Conservation (phyloP, 2,113 vertebrate species). For the Pipra filicauda region DNA sequence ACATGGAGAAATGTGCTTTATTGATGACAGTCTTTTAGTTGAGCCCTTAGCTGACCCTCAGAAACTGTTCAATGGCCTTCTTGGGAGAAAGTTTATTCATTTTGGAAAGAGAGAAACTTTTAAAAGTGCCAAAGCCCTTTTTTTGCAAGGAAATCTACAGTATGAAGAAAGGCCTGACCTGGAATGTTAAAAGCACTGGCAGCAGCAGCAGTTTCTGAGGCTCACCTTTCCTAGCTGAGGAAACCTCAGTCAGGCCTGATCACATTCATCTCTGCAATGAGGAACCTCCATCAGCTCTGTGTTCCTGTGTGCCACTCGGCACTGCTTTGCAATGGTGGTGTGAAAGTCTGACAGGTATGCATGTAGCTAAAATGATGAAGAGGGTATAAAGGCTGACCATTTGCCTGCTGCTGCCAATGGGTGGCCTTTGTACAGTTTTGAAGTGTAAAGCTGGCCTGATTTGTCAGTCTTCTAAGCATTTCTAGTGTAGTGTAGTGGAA, state of each 20-base stretch:
- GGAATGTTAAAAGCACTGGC: not conserved
- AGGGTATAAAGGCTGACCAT: not conserved
- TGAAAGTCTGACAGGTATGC: not conserved
- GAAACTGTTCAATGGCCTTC: not conserved
- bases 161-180: not conserved
- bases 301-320: rapidly evolving
- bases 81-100: not conserved
- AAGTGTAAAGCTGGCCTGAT: not conserved
- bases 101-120: not conserved
- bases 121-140: not conserved
- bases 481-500: not conserved
- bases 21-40: not conserved
- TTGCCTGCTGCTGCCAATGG: not conserved
- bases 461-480: not conserved
- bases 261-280: not conserved
- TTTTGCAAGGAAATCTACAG: not conserved
- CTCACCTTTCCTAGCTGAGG: not conserved
- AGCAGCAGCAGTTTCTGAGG: not conserved
- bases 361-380: not conserved
- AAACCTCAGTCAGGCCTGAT: not conserved
- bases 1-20: not conserved
- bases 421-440: not conserved
- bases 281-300: not conserved
- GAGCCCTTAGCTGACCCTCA: not conserved
- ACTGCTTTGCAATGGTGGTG: not conserved